Percentiles rank a stretch among this genome's conserved stretches.
Conservation (phyloP, 2,888 invertebrate genomes). For the Platynereis dumerilii region DNA sequence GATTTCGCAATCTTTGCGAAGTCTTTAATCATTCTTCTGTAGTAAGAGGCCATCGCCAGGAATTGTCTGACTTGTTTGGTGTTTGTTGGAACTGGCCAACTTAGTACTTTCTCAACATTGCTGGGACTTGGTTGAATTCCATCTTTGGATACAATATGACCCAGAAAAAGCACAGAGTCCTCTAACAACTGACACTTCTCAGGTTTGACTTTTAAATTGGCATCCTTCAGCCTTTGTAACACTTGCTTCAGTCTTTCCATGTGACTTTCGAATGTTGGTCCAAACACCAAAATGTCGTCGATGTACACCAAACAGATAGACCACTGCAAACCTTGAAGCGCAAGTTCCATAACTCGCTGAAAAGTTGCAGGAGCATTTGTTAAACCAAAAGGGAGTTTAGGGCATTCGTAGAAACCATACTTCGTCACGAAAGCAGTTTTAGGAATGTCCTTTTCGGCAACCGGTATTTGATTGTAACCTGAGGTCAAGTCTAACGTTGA, state of each 20-base stretch:
- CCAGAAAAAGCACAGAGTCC: neutral
- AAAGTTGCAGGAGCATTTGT: constrained; percentile 5
- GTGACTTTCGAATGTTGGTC: constrained; percentile 31
- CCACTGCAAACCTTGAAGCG: constrained; percentile 9
- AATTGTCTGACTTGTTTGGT: constrained; percentile 34
- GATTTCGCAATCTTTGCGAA: constrained; percentile 31
- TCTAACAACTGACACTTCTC: constrained; percentile 32
- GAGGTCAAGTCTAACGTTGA: constrained; percentile 31
- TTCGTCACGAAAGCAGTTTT: constrained; percentile 19
- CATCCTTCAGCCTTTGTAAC: constrained; percentile 23
- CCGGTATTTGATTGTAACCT: constrained; percentile 19
- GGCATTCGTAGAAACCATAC: constrained; percentile 11
- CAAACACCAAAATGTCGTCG: constrained; percentile 37
- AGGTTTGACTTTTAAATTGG: constrained; percentile 26
- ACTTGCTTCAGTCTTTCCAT: constrained; percentile 24
- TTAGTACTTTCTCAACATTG: constrained; percentile 24
- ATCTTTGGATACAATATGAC: constrained; percentile 13
- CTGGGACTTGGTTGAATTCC: constrained; percentile 3
- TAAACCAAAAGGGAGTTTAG: constrained; percentile 7
- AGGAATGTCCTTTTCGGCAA: constrained; percentile 12
- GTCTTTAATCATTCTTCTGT: constrained; percentile 34
- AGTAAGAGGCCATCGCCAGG: constrained; percentile 38
- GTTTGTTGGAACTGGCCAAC: constrained; percentile 31
- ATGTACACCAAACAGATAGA: constrained; percentile 20
- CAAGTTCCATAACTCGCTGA: constrained; percentile 11